phyloP scores from a whole-genome alignment of 37 sponge, comb jelly and placozoan genomes.

The Halichondria panicea region DNA sequence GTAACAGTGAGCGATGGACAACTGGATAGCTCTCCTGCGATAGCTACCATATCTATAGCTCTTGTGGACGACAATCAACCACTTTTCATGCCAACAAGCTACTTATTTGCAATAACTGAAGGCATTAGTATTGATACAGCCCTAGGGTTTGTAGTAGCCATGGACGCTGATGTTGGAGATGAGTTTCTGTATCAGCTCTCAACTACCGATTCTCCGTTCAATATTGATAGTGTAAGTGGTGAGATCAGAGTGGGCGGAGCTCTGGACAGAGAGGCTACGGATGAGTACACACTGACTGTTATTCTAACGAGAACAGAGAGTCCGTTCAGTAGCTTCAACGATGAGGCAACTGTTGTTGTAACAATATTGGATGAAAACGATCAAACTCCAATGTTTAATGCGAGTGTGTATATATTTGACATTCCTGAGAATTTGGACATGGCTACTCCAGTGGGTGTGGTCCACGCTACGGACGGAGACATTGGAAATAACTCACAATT shows the following conservation, averaged over 20 bases:
- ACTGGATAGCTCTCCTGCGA: not conserved
- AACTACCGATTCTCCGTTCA: constrained; percentile 5
- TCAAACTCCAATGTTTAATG: constrained; percentile 55
- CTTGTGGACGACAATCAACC: constrained; percentile 49
- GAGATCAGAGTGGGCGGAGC: constrained; percentile 12
- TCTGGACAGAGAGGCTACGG: constrained; percentile 30
- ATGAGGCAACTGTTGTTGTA: constrained; percentile 9
- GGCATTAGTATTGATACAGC: not conserved
- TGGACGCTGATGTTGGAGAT: constrained; percentile 44
- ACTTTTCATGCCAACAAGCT: not conserved
- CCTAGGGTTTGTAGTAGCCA: constrained; percentile 26
- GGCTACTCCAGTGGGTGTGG: constrained; percentile 3
- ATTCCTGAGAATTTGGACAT: constrained; percentile 12
- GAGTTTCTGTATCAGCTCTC: constrained; percentile 29
- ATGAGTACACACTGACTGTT: constrained; percentile 27
- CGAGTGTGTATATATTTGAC: not conserved
- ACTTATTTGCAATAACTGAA: constrained; percentile 20
- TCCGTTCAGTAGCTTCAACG: constrained; percentile 31
- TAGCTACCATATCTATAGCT: constrained; percentile 4
- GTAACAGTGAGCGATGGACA: constrained; percentile 44
- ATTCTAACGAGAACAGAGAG: constrained; percentile 11
- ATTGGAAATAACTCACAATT: constrained; percentile 24
- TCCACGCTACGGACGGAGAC: constrained; percentile 45
- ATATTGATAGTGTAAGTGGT: constrained; percentile 27
- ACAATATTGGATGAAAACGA: constrained; percentile 74